Conservation (phyloP, 2,888 invertebrate species). For the Archips crataeganus region DNA sequence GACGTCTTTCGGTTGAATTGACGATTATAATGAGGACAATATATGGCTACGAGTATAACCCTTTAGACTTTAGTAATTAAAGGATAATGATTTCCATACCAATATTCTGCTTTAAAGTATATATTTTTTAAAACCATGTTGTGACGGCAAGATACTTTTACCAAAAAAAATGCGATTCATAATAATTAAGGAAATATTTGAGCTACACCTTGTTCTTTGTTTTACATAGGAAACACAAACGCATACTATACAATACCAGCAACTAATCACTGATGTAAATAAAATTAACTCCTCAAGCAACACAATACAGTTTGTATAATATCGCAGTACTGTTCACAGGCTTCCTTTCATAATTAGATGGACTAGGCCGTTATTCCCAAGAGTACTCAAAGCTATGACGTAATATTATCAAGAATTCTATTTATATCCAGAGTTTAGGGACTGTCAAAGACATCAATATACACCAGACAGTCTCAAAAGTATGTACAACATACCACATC, state of each 20-base stretch:
- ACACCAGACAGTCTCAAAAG: too few species aligned
- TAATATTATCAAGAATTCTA: background rate
- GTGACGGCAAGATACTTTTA: background rate
- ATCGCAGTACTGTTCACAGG: background rate
- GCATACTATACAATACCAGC: background rate
- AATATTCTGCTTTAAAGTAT: too few species aligned
- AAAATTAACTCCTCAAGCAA: background rate
- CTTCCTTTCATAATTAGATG: conserved; percentile 4
- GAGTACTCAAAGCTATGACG: background rate
- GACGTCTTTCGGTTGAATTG: too few species aligned
- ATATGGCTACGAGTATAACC: too few species aligned
- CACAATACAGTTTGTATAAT: background rate
- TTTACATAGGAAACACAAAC: background rate
- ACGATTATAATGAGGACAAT: too few species aligned
- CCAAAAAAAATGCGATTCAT: too few species aligned
- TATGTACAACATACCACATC: too few species aligned
- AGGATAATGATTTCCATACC: too few species aligned
- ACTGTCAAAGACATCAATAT: background rate
- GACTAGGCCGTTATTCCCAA: background rate
- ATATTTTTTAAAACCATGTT: background rate
- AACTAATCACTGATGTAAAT: background rate
- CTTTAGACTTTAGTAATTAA: too few species aligned
- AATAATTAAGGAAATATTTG: too few species aligned
- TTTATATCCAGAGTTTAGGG: too few species aligned
- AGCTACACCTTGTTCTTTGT: background rate